Conservation (phyloP, 2,797 vertebrate species). For the Lagorchestes hirsutus region DNA sequence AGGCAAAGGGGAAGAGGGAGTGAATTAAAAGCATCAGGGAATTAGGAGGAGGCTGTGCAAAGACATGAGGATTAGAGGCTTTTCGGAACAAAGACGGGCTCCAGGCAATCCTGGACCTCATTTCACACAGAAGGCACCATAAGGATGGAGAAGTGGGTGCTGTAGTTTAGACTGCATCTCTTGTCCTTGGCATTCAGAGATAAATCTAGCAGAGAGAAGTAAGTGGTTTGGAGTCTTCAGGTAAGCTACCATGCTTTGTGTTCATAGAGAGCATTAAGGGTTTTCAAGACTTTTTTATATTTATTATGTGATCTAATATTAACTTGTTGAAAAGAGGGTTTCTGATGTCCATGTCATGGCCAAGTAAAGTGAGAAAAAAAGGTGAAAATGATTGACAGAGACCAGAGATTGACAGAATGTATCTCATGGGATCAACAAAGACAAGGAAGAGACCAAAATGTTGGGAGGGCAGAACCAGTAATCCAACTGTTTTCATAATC, state of each 20-base stretch:
- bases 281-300: background rate
- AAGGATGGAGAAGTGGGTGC: background rate
- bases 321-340: background rate
- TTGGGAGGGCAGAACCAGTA: background rate
- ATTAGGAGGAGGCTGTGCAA: background rate
- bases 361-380: no score
- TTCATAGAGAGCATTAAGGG: background rate
- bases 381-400: no score
- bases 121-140: background rate
- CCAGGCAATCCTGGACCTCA: background rate
- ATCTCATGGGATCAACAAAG: no score
- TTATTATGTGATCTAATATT: background rate
- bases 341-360: no score
- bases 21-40: background rate
- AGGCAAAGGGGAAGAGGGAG: background rate
- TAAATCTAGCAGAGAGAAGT: background rate
- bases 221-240: background rate
- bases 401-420: no score
- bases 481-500: background rate
- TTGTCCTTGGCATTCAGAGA: no score
- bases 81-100: background rate
- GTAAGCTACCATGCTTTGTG: background rate
- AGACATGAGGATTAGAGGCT: background rate
- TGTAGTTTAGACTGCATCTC: background rate
- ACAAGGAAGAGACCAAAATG: background rate